phyloP scores from a whole-genome alignment of 2,888 invertebrate species.

The Emmelina monodactyla region DNA sequence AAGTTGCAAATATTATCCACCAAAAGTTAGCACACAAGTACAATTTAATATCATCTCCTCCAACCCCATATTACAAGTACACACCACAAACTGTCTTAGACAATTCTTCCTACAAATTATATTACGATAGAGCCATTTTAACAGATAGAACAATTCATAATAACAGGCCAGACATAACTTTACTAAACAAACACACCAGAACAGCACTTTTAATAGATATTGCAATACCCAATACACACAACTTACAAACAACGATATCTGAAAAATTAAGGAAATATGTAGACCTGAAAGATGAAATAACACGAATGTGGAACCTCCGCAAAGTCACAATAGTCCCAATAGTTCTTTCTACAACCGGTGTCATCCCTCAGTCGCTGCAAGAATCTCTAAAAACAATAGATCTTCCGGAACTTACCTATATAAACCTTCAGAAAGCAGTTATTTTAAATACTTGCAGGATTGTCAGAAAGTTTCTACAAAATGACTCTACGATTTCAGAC shows the following conservation, averaged over 20 bases:
- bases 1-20: conserved; percentile 11
- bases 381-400: conserved; percentile 1
- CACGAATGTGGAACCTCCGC: conserved; percentile 3
- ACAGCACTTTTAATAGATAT: conserved; percentile 9
- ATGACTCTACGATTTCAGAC: too few relatives aligned
- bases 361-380: conserved; percentile 2
- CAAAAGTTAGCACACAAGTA: conserved; percentile 10
- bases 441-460: conserved; percentile 2
- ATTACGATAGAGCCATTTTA: conserved; percentile 4
- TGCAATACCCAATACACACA: conserved; percentile 12
- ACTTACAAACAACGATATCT: conserved; percentile 11
- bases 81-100: conserved; percentile 7
- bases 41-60: background rate
- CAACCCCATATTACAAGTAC: conserved; percentile 9
- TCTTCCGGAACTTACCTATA: background rate
- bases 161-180: conserved; percentile 12
- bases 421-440: conserved; percentile 1
- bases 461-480: conserved; percentile 3
- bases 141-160: conserved; percentile 5
- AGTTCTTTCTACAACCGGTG: conserved; percentile 2
- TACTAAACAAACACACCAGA: conserved; percentile 10
- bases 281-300: conserved; percentile 5
- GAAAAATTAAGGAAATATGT: conserved; percentile 13
- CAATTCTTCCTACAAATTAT: conserved; percentile 3
- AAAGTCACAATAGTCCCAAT: conserved; percentile 3